Base-by-base conservation (phyloP, 2,888 invertebrate species). In the Elysia crispata region DNA sequence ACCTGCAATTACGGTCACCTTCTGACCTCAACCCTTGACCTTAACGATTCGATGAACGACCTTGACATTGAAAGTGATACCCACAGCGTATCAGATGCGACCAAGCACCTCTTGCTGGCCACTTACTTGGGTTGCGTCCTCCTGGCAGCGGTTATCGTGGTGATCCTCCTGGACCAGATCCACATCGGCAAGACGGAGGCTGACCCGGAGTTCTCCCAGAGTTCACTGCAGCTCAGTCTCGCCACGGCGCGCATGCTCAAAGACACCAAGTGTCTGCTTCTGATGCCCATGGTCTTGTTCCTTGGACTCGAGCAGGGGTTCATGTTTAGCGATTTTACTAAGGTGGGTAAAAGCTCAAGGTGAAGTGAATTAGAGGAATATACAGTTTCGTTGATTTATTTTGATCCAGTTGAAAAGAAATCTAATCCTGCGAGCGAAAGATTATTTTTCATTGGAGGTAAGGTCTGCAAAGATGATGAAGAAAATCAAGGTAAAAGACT, bases 241-340 rank as follows among this genome's bases (percentile, higher is more conserved):
- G 85, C 89, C 25, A 90, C 91, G 0, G 54, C 89, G 49, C 85
- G 85, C 33, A 90, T 90, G 88, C 67, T 91, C 76, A 86, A 84
- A 60, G 91, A 91, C 82, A 86, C 87, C n/a, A 83, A 89, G 73
- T 88, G 91, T 72, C 88, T 88, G 74, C 86, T 90, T 50, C 86
- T 91, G 13, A 82, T 89, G 18, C 90, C 91, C 0, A 83, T 91
- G 20, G 90, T 91, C 1, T 72, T 90, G 23, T 91, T 89, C 80
- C 87, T 88, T 1, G 91, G 91, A 0, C 83, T 91, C 60, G 88
- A 90, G 76, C 91, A 91, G 78, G 91, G 89, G 0, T 91, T 91
- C 82, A 88, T 91, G 83, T 88, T 90, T 62, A 88, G 89, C 18
- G 91, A 91, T 83, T 91, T 91, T 81, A 91, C 91, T 13, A 90